phyloP scores from a whole-genome alignment of 2,888 invertebrate species.

The Synanthedon tipuliformis region DNA sequence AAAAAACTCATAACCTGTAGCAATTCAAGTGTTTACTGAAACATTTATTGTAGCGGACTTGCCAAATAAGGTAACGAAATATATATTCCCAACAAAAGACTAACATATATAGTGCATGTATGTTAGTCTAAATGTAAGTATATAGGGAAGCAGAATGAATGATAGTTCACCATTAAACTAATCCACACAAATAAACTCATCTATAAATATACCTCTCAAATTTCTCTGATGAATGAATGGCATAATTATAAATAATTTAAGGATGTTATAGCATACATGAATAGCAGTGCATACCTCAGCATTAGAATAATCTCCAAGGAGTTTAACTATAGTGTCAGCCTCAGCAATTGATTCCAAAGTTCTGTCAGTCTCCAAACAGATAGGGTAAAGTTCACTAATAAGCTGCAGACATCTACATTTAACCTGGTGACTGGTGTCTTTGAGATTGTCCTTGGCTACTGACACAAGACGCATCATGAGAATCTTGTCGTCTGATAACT shows the following conservation, averaged over 20 bases:
- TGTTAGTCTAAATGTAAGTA: no score
- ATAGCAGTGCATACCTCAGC: constrained; percentile 63
- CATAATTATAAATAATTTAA: neutral
- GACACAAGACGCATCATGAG: constrained; percentile 73
- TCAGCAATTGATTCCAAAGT: constrained; percentile 63
- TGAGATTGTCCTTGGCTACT: constrained; percentile 77
- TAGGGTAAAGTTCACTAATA: constrained; percentile 78
- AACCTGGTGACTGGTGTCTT: constrained; percentile 82
- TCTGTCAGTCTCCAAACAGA: constrained; percentile 61
- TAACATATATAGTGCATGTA: no score
- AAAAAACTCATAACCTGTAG: no score
- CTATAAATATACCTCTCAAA: no score
- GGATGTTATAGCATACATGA: neutral
- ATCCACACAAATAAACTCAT: no score
- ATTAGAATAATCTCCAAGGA: constrained; percentile 88
- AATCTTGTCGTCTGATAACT: constrained; percentile 69
- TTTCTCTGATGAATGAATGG: no score
- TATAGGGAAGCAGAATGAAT: no score
- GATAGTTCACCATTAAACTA: no score
- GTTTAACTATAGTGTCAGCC: constrained; percentile 73
- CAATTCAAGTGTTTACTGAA: no score
- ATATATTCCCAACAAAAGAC: no score
- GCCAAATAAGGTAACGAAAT: no score
- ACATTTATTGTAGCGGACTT: no score
- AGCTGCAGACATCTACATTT: constrained; percentile 84